Conservation (phyloP, 2,888 invertebrate genomes). For the Sinhomidia bicolor region DNA sequence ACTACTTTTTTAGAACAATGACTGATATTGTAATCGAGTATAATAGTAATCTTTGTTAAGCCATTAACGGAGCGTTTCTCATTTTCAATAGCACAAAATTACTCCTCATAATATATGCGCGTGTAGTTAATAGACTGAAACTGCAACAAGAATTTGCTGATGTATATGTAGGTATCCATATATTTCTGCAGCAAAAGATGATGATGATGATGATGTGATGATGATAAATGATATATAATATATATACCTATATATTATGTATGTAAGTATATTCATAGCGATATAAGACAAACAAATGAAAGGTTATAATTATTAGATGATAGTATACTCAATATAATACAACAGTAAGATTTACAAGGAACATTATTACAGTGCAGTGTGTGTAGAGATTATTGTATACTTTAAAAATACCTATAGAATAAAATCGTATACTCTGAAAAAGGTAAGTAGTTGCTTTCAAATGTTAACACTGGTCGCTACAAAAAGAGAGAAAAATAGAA, state of each 20-base stretch:
- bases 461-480: slow-evolving; percentile 30
- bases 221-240: slow-evolving; percentile 26
- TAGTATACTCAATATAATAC: background rate
- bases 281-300: background rate
- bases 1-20: no score
- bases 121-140: slow-evolving; percentile 28
- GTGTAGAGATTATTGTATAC: background rate
- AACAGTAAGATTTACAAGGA: background rate
- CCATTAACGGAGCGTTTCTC: no score
- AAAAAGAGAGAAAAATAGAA: slow-evolving; percentile 23
- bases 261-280: background rate
- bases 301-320: background rate
- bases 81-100: background rate
- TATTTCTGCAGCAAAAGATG: no score
- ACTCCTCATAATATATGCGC: no score
- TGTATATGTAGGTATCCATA: background rate
- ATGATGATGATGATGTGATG: slow-evolving; percentile 25
- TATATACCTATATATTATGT: background rate
- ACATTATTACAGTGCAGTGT: background rate
- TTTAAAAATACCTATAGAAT: background rate
- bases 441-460: background rate
- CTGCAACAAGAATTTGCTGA: background rate
- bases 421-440: background rate
- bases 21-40: no score
- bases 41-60: no score